Percentiles rank a stretch among this genome's conserved stretches.
These are phyloP conservation scores for Ligdia adustata DNA, from an alignment of 2,888 invertebrate species.

Conservation along the genomic window DNA sequence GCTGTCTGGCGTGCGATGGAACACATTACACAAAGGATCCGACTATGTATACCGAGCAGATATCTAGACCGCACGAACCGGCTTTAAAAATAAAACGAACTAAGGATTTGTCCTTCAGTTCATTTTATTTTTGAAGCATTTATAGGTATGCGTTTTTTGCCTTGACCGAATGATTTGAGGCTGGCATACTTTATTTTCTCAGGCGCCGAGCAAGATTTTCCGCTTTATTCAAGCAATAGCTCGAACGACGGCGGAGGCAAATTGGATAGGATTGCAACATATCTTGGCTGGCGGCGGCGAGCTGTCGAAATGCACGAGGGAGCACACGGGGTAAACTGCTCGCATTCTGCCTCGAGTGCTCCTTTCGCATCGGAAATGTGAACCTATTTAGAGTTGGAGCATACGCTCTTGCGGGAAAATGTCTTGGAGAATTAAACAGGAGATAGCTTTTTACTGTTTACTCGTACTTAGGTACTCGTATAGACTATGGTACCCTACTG, in stretches of 20 bases:
- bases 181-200: constrained; percentile 71
- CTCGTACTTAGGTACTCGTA: constrained; percentile 12
- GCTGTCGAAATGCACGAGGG: constrained; percentile 72
- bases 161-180: constrained; percentile 47
- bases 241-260: constrained; percentile 69
- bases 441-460: constrained; percentile 18
- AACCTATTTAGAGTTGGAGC: constrained; percentile 60
- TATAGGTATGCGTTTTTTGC: background rate
- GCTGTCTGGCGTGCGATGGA: constrained; percentile 12
- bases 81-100: background rate
- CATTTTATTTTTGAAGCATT: background rate
- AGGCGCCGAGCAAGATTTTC: constrained; percentile 70
- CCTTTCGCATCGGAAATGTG: constrained; percentile 59
- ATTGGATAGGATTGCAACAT: constrained; percentile 81
- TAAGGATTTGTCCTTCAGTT: too few relatives aligned
- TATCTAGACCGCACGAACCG: constrained; percentile 8
- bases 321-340: constrained; percentile 69
- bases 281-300: constrained; percentile 69
- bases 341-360: constrained; percentile 62
- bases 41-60: constrained; percentile 9
- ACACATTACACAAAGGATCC: constrained; percentile 10
- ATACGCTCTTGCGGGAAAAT: constrained; percentile 34
- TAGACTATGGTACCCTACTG: constrained; percentile 11
- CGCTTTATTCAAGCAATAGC: constrained; percentile 74
- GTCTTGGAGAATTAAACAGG: constrained; percentile 13